Evolutionary conservation across 2,888 invertebrate species (phyloP).

Genomic region (Heteromyza rotundicornis): DNA sequence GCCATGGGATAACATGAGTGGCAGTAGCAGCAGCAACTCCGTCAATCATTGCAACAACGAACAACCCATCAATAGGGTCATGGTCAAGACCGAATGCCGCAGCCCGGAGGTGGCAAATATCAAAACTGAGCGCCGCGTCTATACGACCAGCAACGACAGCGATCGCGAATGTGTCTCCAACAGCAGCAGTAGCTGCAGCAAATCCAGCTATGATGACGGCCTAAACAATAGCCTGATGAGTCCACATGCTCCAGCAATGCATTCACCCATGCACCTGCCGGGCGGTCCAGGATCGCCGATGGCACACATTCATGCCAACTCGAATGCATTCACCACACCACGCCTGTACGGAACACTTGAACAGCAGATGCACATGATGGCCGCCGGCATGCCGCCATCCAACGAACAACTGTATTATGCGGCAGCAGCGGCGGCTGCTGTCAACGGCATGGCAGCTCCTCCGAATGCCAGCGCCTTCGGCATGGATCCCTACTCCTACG

Average conservation of each 20-base stretch:
- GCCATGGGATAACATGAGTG: constrained; percentile 63
- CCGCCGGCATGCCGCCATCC: constrained; percentile 30
- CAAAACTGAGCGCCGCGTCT: constrained; percentile 21
- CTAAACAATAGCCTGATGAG: constrained; percentile 23
- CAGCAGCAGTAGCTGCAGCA: constrained; percentile 31
- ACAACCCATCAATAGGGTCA: constrained; percentile 10
- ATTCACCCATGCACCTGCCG: background rate
- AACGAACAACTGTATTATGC: constrained; percentile 22
- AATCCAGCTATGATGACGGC: constrained; percentile 47
- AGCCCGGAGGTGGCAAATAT: constrained; percentile 10
- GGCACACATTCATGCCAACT: background rate
- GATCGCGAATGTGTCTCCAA: constrained; percentile 45
- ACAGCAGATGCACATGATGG: constrained; percentile 35
- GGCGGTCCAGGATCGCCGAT: background rate
- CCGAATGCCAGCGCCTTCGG: constrained; percentile 41
- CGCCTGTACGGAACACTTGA: constrained; percentile 29
- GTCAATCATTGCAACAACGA: background rate
- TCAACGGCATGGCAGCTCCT: constrained; percentile 34
- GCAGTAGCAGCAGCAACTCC: background rate
- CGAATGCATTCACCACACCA: constrained; percentile 31
- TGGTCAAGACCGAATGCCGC: constrained; percentile 32
- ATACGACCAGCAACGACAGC: constrained; percentile 40
- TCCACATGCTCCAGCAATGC: background rate
- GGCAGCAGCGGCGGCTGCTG: constrained; percentile 44
- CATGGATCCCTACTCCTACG: constrained; percentile 55